phyloP scores from a whole-genome alignment of 2,113 vertebrate species.

The Puntigrus tetrazona region DNA sequence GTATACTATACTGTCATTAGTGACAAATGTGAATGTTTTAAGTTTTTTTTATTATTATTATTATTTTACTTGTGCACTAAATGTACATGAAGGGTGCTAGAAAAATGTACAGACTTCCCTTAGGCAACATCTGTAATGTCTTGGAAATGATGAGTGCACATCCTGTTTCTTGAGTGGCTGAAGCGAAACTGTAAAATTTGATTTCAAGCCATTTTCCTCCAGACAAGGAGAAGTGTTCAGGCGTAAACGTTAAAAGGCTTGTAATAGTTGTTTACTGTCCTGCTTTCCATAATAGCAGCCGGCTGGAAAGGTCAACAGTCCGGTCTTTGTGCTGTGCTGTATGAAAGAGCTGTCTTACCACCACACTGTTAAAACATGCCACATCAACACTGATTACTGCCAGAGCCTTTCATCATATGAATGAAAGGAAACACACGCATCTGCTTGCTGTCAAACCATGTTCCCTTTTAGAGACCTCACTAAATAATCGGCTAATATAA shows the following conservation, averaged over 20 bases:
- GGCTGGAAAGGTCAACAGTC: slow-evolving; percentile 6
- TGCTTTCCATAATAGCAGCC: slow-evolving; percentile 12
- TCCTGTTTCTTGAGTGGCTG: slow-evolving; percentile 7
- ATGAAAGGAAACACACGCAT: not conserved
- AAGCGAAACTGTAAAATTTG: not conserved
- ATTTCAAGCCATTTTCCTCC: slow-evolving; percentile 1
- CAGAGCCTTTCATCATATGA: not conserved
- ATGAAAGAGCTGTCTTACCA: not conserved
- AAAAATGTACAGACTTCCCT: not conserved
- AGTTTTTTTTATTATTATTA: no score
- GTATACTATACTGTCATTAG: no score
- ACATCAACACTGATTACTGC: no score
- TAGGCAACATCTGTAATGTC: not conserved
- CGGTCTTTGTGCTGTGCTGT: not conserved
- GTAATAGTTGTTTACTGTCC: slow-evolving; percentile 8
- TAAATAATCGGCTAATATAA: not conserved
- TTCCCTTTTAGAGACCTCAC: not conserved
- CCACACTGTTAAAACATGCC: not conserved
- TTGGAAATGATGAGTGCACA: not conserved
- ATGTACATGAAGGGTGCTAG: not conserved
- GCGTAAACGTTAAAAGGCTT: not conserved
- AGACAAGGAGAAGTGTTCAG: not conserved
- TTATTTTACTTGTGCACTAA: not conserved
- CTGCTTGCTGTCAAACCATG: not conserved
- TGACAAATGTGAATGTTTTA: no score